Evolutionary conservation across 2,888 invertebrate species (phyloP).

Genomic region (Conops quadrifasciatus): DNA sequence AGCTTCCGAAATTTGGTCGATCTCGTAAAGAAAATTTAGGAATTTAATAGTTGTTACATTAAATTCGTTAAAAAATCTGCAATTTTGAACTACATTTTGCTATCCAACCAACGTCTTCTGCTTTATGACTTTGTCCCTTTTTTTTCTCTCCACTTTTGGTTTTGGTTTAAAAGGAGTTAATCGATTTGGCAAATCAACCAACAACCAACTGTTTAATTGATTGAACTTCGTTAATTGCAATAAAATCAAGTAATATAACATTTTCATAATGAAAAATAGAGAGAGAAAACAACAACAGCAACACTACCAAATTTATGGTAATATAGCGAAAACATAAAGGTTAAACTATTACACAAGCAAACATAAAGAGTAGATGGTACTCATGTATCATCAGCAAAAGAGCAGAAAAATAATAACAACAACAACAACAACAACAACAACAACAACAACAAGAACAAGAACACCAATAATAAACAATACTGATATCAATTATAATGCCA

Average conservation of each 20-base stretch:
- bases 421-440: not conserved
- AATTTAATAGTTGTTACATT: too few relatives aligned
- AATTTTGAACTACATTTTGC: too few relatives aligned
- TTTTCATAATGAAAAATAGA: conserved; percentile 3
- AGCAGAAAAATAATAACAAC: too few relatives aligned
- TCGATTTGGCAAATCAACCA: too few relatives aligned
- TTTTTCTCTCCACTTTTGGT: not conserved
- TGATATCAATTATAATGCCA: not conserved
- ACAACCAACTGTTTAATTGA: too few relatives aligned
- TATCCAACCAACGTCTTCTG: too few relatives aligned
- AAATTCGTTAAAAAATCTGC: too few relatives aligned
- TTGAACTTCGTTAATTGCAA: too few relatives aligned
- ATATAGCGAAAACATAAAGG: not conserved
- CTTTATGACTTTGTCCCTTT: too few relatives aligned
- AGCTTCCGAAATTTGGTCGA: too few relatives aligned
- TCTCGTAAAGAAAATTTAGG: too few relatives aligned
- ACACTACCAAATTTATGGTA: not conserved
- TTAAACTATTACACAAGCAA: not conserved
- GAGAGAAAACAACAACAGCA: conserved; percentile 4
- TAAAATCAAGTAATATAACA: not conserved
- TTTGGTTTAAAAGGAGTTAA: not conserved
- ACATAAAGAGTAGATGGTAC: not conserved
- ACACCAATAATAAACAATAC: not conserved
- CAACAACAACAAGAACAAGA: not conserved
- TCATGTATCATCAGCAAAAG: not conserved